Evolutionary conservation across 1,140 invertebrate species (phyloP).

Genomic region (Asobara japonica): DNA sequence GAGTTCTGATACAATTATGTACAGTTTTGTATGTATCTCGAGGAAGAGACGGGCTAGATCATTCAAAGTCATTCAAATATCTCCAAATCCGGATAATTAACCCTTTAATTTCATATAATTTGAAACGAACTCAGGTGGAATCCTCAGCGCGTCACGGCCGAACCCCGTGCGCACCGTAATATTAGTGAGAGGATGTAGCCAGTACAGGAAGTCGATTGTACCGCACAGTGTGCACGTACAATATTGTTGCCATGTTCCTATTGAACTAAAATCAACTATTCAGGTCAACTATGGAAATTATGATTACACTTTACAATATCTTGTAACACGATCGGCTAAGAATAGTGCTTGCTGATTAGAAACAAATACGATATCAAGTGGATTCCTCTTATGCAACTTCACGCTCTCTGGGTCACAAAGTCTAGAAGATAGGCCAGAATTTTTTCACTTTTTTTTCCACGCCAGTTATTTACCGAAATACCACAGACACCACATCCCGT

Average conservation of each 20-base stretch:
- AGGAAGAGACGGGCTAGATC: no score
- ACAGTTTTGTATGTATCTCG: no score
- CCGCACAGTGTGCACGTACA: conserved; percentile 29
- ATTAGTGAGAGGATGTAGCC: conserved; percentile 56
- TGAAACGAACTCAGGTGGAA: conserved; percentile 37
- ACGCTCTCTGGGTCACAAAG: not conserved
- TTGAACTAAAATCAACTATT: conserved; percentile 5
- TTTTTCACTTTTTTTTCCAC: not conserved
- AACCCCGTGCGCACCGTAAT: conserved; percentile 30
- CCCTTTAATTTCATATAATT: no score
- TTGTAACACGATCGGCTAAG: no score
- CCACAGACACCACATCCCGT: not conserved
- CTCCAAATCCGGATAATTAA: no score
- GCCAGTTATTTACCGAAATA: not conserved
- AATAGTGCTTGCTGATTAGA: no score
- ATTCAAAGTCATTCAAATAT: no score
- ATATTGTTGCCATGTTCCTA: conserved; percentile 1
- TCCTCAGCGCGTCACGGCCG: conserved; percentile 46
- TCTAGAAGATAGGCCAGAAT: not conserved
- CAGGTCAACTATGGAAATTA: conserved; percentile 9
- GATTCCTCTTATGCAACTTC: not conserved
- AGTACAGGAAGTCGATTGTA: conserved; percentile 62
- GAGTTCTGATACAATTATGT: no score
- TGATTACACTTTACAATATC: not conserved
- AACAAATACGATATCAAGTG: not conserved